These are phyloP conservation scores for Thinocorus orbignyianus DNA, from an alignment of 2,113 vertebrate species.

Conservation along the genomic window DNA sequence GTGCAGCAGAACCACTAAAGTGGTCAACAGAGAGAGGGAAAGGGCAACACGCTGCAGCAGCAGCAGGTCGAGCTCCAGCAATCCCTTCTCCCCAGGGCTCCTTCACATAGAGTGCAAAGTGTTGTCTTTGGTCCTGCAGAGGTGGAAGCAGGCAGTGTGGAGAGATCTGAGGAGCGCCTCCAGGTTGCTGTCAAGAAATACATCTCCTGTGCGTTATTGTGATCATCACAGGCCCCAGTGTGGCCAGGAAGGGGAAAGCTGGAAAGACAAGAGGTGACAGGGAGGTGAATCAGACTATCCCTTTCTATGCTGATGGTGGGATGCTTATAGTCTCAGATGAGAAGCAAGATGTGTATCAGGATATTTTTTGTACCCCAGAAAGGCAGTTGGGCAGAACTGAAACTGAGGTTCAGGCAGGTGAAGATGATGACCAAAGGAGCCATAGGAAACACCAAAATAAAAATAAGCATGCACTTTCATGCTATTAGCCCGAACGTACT, in stretches of 20 bases:
- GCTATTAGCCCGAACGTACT: background rate
- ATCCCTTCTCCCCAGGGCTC: background rate
- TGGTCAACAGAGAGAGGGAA: background rate
- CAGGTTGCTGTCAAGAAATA: background rate
- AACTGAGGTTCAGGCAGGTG: background rate
- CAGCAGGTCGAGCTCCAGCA: background rate
- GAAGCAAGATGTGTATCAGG: background rate
- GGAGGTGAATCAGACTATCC: background rate
- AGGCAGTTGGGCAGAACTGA: background rate
- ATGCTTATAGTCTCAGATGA: background rate
- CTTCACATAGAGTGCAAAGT: background rate
- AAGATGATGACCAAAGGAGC: background rate
- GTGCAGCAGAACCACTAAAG: background rate
- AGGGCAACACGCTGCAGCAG: background rate
- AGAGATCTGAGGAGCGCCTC: background rate
- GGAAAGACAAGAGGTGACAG: background rate
- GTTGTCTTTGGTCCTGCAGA: background rate
- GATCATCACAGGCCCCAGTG: background rate
- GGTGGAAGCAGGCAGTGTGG: background rate
- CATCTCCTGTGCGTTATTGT: background rate
- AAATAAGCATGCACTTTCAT: accelerated
- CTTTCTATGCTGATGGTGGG: background rate
- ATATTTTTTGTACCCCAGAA: background rate
- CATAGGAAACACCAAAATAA: background rate
- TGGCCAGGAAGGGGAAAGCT: background rate